These are phyloP conservation scores for Neomonachus schauinslandi DNA, from an alignment of 2,113 vertebrate genomes.

Conservation along the genomic window DNA sequence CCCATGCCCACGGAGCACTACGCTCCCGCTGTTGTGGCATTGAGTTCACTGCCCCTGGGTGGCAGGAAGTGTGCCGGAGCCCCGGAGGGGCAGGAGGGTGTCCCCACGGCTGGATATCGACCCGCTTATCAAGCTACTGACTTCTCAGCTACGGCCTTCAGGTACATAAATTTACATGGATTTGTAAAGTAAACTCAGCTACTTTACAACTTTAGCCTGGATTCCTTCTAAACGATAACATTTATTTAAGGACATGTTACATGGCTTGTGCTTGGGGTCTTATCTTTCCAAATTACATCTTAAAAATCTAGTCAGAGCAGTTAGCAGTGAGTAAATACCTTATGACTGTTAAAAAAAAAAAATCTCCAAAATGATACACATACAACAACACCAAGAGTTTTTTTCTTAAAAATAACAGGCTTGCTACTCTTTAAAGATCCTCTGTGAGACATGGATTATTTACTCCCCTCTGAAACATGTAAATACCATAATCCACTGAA, in stretches of 20 bases:
- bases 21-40: background rate
- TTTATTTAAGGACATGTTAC: background rate
- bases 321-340: background rate
- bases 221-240: background rate
- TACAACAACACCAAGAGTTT: background rate
- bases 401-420: conserved; percentile 9
- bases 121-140: background rate
- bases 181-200: background rate
- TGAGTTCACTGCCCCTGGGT: background rate
- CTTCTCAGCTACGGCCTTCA: background rate
- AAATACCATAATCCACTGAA: background rate
- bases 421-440: background rate
- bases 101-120: background rate
- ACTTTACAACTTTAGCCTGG: background rate
- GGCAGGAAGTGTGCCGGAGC: accelerated
- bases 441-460: background rate
- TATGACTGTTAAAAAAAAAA: background rate
- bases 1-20: no score
- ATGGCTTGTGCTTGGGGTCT: background rate
- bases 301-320: background rate
- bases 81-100: background rate
- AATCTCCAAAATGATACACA: background rate
- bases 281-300: background rate
- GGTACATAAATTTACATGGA: background rate
- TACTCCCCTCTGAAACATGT: background rate